Evolutionary conservation across 2,797 vertebrate species (phyloP).

Genomic region (Bovichtus diacanthus): DNA sequence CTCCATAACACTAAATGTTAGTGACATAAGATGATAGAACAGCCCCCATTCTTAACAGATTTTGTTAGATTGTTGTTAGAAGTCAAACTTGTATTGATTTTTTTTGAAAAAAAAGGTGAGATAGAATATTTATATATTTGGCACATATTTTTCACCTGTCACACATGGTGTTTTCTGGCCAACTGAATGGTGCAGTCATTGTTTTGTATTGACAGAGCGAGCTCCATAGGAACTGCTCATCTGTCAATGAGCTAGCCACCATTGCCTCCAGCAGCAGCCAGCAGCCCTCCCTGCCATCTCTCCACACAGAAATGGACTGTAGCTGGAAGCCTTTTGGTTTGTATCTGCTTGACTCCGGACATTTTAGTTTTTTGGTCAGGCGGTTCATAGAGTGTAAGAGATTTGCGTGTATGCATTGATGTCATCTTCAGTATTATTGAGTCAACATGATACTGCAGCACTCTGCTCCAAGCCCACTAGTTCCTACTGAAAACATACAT

Average conservation of each 20-base stretch:
- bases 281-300: constrained; percentile 37
- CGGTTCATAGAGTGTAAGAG: neutral
- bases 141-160: too few relatives aligned
- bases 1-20: too few relatives aligned
- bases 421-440: neutral
- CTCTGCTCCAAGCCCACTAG: too few relatives aligned
- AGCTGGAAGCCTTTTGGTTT: constrained; percentile 95
- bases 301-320: constrained; percentile 87
- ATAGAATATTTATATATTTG: neutral
- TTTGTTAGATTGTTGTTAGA: too few relatives aligned
- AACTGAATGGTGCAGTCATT: neutral
- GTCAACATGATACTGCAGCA: neutral
- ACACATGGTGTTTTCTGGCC: neutral
- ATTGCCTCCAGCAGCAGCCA: constrained; percentile 27
- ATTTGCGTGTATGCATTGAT: neutral
- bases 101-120: neutral
- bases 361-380: neutral
- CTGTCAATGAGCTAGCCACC: constrained; percentile 55
- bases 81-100: too few relatives aligned
- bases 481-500: too few relatives aligned
- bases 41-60: too few relatives aligned
- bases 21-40: too few relatives aligned
- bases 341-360: constrained; percentile 34
- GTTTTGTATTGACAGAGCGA: constrained; percentile 86
- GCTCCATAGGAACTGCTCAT: constrained; percentile 93